Evolutionary conservation across 1,140 invertebrate species (phyloP).

Genomic region (Arion vulgaris): DNA sequence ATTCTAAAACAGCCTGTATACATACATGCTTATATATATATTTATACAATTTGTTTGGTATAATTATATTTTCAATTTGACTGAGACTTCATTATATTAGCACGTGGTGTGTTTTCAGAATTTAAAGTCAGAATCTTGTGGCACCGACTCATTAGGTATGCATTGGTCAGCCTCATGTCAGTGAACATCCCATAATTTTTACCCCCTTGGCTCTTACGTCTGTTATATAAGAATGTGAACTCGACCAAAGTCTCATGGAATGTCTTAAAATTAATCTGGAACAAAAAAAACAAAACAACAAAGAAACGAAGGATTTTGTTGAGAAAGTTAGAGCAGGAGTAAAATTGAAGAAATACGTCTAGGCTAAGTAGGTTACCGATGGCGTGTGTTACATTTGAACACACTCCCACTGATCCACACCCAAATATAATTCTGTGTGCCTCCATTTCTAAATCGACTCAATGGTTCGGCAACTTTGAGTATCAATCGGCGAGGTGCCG

Average conservation of each 20-base stretch:
- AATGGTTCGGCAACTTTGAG: conserved; percentile 46
- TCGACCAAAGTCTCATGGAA: not conserved
- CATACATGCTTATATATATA: not conserved
- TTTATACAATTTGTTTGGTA: not conserved
- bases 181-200: conserved; percentile 56
- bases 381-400: conserved; percentile 33
- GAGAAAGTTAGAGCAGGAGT: not conserved
- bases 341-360: too few relatives aligned
- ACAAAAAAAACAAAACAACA: not conserved
- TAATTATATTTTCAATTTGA: not conserved
- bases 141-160: conserved; percentile 59
- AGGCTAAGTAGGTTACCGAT: conserved; percentile 42
- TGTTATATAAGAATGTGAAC: conserved; percentile 22
- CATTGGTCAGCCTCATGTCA: conserved; percentile 49
- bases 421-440: conserved; percentile 43
- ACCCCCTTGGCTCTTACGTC: conserved; percentile 51
- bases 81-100: conserved; percentile 16
- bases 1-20: not conserved
- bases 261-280: not conserved
- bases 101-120: conserved; percentile 22
- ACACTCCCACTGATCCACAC: conserved; percentile 52
- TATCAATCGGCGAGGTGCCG: conserved; percentile 42
- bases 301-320: not conserved
- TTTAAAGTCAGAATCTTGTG: conserved; percentile 23
- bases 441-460: conserved; percentile 35